Base-by-base conservation (phyloP, 2,113 vertebrate genomes). In the Aspidoscelis tigris region DNA sequence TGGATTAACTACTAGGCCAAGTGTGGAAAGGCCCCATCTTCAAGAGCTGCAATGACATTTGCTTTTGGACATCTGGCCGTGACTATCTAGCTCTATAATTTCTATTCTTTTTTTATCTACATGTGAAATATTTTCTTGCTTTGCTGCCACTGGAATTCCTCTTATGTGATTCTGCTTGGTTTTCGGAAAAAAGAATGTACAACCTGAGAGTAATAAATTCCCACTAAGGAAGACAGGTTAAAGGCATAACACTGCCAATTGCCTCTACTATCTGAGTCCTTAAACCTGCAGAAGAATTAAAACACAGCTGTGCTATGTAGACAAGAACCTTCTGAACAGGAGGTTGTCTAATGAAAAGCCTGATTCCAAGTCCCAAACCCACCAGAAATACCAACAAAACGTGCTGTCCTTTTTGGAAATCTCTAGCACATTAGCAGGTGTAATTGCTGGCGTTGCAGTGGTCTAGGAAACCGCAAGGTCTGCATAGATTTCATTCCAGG, bases 391-490 rank as follows among this genome's bases (percentile, higher is more conserved):
- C 91, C 0, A 0, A 64, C 85, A 85, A 87, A 90, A 92, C 90
- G 82, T 89, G 81, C 72, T 21, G 16, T 76, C 76, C 81, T 92
- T 93, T 94, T 91, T 93, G 96, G 92, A 95, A 94, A 93, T 89
- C 92, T 91, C 95, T 95, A 92, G 90, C 93, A 92, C 94, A 94
- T 96, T 96, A 96, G 87, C 91, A 0, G 93, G 90, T 93, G 95
- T 92, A 94, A 94, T 83, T 47, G 82, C 89, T 87, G 7, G 89
- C 84, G 90, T 41, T 92, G 88, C 84, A 87, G 86, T 89, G 89
- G 20, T 81, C 92, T 84, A 39, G 92, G 88, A 93, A 92, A 88
- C 91, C 77, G 69, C 86, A 91, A 91, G 90, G 85, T 61, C 89
- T 88, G 89, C 95, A 91, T 87, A 88, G 93, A 92, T 93, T 94